Conservation (phyloP, 2,888 invertebrate genomes). For the Halocaridina rubra region DNA sequence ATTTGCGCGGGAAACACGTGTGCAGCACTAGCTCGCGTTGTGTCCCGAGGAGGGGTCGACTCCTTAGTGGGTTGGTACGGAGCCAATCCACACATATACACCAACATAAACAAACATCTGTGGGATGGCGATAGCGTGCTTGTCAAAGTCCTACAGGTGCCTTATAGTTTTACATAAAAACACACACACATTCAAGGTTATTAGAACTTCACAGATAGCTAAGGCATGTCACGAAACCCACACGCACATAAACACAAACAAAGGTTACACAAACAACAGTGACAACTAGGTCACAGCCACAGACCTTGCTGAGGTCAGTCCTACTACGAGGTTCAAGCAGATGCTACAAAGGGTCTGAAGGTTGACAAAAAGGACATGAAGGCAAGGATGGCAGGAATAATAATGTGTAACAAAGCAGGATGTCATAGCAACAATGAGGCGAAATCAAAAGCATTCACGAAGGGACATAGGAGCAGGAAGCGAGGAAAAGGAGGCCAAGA, state of each 20-base stretch:
- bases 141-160: neutral
- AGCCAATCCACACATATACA: neutral
- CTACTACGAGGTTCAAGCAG: too few relatives aligned
- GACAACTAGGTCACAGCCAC: slow-evolving; percentile 28
- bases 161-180: neutral
- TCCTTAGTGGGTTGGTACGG: too few relatives aligned
- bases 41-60: too few relatives aligned
- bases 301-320: neutral
- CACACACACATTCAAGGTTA: slow-evolving; percentile 36
- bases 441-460: neutral
- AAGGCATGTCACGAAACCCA: slow-evolving; percentile 41
- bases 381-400: too few relatives aligned
- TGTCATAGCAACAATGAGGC: neutral
- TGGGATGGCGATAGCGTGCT: slow-evolving; percentile 23
- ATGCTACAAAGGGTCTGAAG: too few relatives aligned
- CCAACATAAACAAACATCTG: neutral
- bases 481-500: neutral
- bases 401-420: too few relatives aligned
- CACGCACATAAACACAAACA: neutral
- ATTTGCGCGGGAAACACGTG: too few relatives aligned
- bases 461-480: neutral
- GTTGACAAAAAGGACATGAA: too few relatives aligned
- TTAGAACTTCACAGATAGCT: slow-evolving; percentile 14
- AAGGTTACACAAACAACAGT: slow-evolving; percentile 26
- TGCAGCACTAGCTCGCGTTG: too few relatives aligned